These are phyloP conservation scores for Diorhabda sublineata DNA, from an alignment of 1,140 invertebrate genomes.

Conservation along the genomic window DNA sequence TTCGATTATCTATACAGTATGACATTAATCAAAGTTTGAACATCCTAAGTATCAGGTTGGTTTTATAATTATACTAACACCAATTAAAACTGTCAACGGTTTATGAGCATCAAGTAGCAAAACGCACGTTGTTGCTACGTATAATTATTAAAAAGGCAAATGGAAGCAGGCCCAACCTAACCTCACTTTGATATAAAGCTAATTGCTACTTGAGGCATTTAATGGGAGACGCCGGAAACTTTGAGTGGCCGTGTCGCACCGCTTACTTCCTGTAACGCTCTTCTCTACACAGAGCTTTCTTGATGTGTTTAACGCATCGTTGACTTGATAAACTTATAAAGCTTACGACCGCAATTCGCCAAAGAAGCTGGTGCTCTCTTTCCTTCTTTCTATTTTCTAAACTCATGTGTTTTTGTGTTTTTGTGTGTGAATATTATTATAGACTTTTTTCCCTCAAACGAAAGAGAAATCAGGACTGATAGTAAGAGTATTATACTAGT, in stretches of 20 bases:
- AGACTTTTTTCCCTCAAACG: no score
- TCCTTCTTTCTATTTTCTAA: neutral
- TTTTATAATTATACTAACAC: constrained; percentile 1
- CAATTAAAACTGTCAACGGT: constrained; percentile 11
- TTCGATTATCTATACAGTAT: no score
- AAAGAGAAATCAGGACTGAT: no score
- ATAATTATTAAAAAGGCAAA: constrained; percentile 12
- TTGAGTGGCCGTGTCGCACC: constrained; percentile 25
- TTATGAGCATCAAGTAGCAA: constrained; percentile 2
- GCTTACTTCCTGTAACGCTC: constrained; percentile 29
- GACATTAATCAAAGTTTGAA: no score
- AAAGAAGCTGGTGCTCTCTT: constrained; percentile 19
- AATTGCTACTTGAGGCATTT: constrained; percentile 36
- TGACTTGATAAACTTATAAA: constrained; percentile 23
- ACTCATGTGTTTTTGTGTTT: neutral
- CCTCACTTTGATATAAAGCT: constrained; percentile 34
- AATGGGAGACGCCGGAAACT: constrained; percentile 33
- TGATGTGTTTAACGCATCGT: constrained; percentile 29
- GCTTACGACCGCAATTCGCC: constrained; percentile 9
- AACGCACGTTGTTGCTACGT: constrained; percentile 10
- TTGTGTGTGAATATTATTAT: no score
- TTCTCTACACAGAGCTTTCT: constrained; percentile 20
- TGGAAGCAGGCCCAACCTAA: constrained; percentile 20
- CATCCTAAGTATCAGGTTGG: no score
- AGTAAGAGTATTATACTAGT: no score